Conservation (phyloP, 1,140 invertebrate genomes). For the Bombus waltoni region DNA sequence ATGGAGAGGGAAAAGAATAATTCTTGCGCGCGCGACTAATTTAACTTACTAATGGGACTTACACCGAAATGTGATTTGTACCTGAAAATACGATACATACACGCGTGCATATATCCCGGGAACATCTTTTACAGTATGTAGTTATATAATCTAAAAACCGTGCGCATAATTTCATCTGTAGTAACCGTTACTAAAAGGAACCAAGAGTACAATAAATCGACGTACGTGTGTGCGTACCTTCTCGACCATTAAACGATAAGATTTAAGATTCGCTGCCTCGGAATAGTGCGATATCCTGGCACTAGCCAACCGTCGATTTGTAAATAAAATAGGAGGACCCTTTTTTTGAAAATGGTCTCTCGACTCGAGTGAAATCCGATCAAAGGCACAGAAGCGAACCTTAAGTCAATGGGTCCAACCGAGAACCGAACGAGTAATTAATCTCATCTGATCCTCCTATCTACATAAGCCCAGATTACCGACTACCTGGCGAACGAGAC, state of each 20-base stretch:
- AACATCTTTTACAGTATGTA: neutral
- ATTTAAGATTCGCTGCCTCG: neutral
- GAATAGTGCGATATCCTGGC: neutral
- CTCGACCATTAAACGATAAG: slow-evolving; percentile 17
- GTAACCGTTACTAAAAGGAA: too few species aligned
- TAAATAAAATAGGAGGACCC: neutral
- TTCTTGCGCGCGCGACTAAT: neutral
- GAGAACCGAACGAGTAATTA: slow-evolving; percentile 70
- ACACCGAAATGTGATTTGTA: neutral
- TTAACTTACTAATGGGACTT: neutral
- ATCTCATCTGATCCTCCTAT: slow-evolving; percentile 69
- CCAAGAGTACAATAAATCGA: neutral
- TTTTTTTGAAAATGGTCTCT: neutral
- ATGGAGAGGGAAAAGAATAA: neutral
- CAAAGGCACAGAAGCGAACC: slow-evolving; percentile 30
- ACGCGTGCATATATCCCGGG: too few species aligned
- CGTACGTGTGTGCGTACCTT: neutral
- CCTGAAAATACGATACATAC: neutral
- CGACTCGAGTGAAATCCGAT: slow-evolving; percentile 19
- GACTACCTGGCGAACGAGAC: slow-evolving; percentile 68
- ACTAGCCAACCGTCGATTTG: neutral
- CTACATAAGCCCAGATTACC: slow-evolving; percentile 73
- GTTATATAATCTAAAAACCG: neutral
- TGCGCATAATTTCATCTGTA: neutral
- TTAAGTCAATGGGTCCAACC: slow-evolving; percentile 65